Evolutionary conservation across 1,140 invertebrate genomes (phyloP), one percentile per base, ranked within the genome.

Genomic region (Procambarus clarkii): DNA sequence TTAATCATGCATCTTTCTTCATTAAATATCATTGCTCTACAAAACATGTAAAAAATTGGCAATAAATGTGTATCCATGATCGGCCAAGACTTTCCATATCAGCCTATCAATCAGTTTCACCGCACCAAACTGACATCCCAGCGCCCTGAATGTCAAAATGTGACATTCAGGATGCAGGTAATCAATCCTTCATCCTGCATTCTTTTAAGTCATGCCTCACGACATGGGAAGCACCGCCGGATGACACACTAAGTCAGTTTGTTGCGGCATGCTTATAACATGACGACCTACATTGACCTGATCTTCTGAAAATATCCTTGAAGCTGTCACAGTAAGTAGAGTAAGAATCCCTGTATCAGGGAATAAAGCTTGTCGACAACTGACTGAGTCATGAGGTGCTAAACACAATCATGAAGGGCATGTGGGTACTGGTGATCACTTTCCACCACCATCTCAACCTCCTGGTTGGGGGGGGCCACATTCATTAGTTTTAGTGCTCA

Each of bases 81-180:
- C 77, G 83, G 88, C 88, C 88, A 91, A 79, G 88, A 91, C 88
- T 91, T 91, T 91, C 83, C 88, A 91, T 91, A 91, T 78, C 88
- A 91, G 88, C 88, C 88, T 91, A 84, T 89, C 78, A 81, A 81
- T 85, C 88, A 91, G 82, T 84, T 84, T 91, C 88, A 91, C 88
- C 88, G 88, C 88, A 91, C 88, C 88, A 91, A 91, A 91, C 88
- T 91, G 88, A 91, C 88, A 91, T 91, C 88, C 88, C 88, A 91
- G 88, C 88, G 76, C 88, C 88, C 88, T 91, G 82, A 91, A 91
- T 77, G 88, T 91, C 74, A 77, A 48, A n/a, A 81, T 76, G 69
- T 85, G 88, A 85, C 88, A 74, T 91, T 91, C 82, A 91, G 88
- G 88, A 80, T 58, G 88, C 82, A 91, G 88, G 88, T n/a, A 91